Evolutionary conservation across 1,140 invertebrate genomes (phyloP).

Genomic region (Sycophaga agraensis): DNA sequence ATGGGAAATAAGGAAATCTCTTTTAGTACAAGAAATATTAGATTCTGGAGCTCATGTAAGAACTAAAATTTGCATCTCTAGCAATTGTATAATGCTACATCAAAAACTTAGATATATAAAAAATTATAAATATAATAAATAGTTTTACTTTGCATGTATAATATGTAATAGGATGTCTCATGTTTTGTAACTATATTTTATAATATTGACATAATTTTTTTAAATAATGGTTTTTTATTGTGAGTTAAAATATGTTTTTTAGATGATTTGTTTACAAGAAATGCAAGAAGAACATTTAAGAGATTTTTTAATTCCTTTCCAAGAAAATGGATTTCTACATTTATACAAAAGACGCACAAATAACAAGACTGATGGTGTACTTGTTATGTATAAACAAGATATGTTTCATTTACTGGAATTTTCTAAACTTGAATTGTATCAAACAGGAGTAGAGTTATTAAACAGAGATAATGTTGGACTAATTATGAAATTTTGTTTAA

Average conservation of each 20-base stretch:
- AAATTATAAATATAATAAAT: no score
- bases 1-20: constrained; percentile 71
- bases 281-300: constrained; percentile 76
- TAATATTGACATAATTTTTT: neutral
- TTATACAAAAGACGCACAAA: constrained; percentile 57
- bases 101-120: neutral
- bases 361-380: constrained; percentile 48
- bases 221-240: neutral
- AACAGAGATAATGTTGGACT: constrained; percentile 87
- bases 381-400: constrained; percentile 46
- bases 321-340: constrained; percentile 49
- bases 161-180: no score
- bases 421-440: constrained; percentile 59
- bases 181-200: neutral
- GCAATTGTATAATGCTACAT: neutral
- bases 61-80: neutral
- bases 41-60: constrained; percentile 73
- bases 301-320: constrained; percentile 63
- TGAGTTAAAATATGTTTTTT: constrained; percentile 35
- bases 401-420: constrained; percentile 45
- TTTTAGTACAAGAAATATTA: constrained; percentile 73
- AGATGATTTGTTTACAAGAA: constrained; percentile 86
- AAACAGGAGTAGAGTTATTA: constrained; percentile 62
- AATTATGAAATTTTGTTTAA: constrained; percentile 71
- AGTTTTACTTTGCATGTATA: no score